phyloP scores from a whole-genome alignment of 2,113 vertebrate species.

The Gopherus flavomarginatus region DNA sequence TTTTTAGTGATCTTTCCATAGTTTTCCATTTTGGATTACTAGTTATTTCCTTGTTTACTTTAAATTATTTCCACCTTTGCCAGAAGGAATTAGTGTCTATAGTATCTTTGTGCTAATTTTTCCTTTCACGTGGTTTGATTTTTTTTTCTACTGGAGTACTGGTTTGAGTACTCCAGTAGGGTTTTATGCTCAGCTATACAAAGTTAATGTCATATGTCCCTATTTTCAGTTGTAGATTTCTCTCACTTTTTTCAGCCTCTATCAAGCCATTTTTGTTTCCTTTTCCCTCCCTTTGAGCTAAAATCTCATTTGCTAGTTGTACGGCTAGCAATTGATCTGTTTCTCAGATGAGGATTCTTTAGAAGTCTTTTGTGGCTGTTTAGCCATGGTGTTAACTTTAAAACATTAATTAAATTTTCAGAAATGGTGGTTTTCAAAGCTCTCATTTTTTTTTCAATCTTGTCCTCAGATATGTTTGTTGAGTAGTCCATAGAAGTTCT shows the following conservation, averaged over 20 bases:
- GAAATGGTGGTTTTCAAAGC: background rate
- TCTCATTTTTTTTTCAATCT: background rate
- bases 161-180: background rate
- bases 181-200: background rate
- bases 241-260: background rate
- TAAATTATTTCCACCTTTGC: background rate
- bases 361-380: background rate
- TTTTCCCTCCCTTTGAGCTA: background rate
- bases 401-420: background rate
- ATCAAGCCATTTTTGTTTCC: background rate
- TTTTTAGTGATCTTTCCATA: background rate
- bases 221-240: background rate
- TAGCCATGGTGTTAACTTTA: background rate
- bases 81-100: background rate
- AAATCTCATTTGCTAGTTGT: background rate
- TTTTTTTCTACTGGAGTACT: background rate
- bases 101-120: background rate
- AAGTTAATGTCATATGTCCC: background rate
- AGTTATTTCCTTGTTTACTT: background rate
- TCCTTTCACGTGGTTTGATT: background rate
- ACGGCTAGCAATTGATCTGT: background rate
- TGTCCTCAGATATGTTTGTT: background rate
- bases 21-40: background rate
- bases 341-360: background rate
- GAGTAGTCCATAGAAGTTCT: background rate